Evolutionary conservation across 1,140 invertebrate genomes (phyloP).

Genomic region (Amyelois transitella): DNA sequence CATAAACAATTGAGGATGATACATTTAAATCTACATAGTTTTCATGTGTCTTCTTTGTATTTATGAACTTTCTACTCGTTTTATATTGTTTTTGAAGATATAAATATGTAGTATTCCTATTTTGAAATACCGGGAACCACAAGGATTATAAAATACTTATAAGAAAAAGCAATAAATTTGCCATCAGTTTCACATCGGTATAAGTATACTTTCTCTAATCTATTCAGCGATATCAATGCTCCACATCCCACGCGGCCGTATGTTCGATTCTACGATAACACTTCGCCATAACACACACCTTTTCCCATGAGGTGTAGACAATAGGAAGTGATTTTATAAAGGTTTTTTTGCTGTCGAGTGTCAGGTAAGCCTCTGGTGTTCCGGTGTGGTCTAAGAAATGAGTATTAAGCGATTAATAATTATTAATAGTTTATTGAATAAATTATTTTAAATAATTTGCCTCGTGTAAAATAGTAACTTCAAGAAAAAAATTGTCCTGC

Average conservation of each 20-base stretch:
- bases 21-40: no score
- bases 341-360: constrained; percentile 12
- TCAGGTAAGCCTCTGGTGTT: constrained; percentile 11
- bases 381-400: constrained; percentile 3
- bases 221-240: not conserved
- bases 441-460: not conserved
- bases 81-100: no score
- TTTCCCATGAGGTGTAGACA: constrained; percentile 12
- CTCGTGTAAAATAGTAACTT: no score
- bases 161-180: not conserved
- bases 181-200: not conserved
- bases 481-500: no score
- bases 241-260: not conserved
- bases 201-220: not conserved
- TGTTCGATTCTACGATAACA: not conserved
- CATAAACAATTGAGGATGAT: no score
- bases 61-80: no score
- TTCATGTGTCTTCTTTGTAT: no score
- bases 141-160: no score
- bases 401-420: not conserved
- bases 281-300: not conserved
- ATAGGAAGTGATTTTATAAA: constrained; percentile 17
- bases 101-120: no score
- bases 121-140: no score
- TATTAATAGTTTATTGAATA: not conserved